Conservation (phyloP, 2,888 invertebrate genomes). For the Meiosimyza decipiens region DNA sequence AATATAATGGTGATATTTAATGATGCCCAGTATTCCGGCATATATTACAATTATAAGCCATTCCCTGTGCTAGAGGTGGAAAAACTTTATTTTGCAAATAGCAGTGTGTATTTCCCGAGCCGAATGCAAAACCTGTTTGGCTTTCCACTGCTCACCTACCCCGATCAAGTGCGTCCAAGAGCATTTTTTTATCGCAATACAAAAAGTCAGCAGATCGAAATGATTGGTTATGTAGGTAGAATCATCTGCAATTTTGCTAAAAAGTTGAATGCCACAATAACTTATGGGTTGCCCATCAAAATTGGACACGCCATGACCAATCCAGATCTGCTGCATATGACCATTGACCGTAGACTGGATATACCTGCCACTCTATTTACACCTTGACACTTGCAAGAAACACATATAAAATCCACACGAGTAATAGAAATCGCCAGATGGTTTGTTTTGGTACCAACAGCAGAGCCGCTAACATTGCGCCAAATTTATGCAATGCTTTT, state of each 20-base stretch:
- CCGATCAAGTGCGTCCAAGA: too few species aligned
- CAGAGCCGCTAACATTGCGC: not conserved
- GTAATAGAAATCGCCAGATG: constrained; percentile 16
- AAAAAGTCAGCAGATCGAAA: not conserved
- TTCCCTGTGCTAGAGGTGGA: too few species aligned
- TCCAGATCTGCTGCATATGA: not conserved
- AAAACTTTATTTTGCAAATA: too few species aligned
- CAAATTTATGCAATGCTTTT: not conserved
- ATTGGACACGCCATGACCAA: too few species aligned
- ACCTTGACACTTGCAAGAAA: not conserved
- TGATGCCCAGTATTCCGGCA: constrained; percentile 5
- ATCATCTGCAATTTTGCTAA: too few species aligned
- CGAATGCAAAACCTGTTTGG: too few species aligned
- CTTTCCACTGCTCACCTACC: too few species aligned
- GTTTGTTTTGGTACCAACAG: constrained; percentile 17
- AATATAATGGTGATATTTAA: constrained; percentile 40
- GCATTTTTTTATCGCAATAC: too few species aligned
- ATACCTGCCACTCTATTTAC: not conserved
- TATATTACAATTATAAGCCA: constrained; percentile 45
- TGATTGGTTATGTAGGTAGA: too few species aligned
- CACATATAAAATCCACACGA: not conserved
- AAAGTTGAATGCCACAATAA: too few species aligned
- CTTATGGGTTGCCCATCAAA: too few species aligned
- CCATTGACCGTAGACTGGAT: not conserved
- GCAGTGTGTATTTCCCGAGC: too few species aligned